Evolutionary conservation across 1,140 invertebrate species (phyloP), one percentile per base, ranked within the genome.

Genomic region (Drosophila carrolli): DNA sequence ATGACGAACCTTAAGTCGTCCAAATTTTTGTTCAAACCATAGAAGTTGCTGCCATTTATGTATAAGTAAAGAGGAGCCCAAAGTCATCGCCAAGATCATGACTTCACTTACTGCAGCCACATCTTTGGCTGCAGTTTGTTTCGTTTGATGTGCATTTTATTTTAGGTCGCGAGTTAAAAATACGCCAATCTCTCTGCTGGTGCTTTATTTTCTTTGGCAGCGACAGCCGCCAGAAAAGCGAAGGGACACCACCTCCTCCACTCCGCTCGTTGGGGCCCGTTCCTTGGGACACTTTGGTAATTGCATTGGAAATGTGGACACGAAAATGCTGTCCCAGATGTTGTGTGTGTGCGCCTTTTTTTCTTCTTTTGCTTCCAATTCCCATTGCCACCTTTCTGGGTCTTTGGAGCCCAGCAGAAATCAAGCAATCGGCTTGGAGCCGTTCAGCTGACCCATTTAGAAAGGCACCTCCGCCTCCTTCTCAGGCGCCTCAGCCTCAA

Each of bases 401-500:
- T 60, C 29, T 35, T 62, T 29, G 14, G 10, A 41, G 35, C 1
- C 27, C 47, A 5, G 29, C 6, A 32, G 6, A 32, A 8, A 32
- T 23, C 23, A 3, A 23, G 23, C 23, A 23, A 23, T 23, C 23
- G 23, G 23, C 23, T 23, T 23, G 8, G 29, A 32, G 8, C 8
- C 29, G 29, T n/a, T 43, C 9, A 14, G n/a, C 13, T 63, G 60
- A 48, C 43, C 65, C 70, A 57, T 67, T 65, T 71, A 38, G 29
- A 8, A 29, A 13, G 29, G 37, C 47, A 32, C 5, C 38, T 40
- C 40, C n/a, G 7, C 9, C n/a, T 55, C 23, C 50, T 8, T 23
- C 46, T 27, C 29, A 11, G 41, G 29, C 47, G 48, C 48, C 51
- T 86, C 70, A 51, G 82, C 81, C 84, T 86, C 79, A 86, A 86